Evolutionary conservation across 2,113 vertebrate genomes (phyloP).

Genomic region (Petaurus breviceps): DNA sequence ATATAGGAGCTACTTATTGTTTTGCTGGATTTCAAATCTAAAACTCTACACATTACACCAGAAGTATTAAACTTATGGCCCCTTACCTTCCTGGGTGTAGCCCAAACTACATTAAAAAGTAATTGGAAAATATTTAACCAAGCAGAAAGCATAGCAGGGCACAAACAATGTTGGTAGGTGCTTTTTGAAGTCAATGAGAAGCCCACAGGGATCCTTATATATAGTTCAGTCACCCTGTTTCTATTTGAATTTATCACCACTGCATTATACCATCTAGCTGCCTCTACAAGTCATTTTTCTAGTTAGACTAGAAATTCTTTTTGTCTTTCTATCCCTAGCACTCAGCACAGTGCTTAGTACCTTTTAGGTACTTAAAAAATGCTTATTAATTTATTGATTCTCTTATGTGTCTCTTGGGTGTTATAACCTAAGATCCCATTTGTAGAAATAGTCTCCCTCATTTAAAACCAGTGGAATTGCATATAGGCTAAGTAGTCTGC

Average conservation of each 20-base stretch:
- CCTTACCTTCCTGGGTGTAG: background rate
- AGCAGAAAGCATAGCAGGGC: background rate
- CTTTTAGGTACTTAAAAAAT: background rate
- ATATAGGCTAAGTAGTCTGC: background rate
- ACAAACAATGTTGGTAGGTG: background rate
- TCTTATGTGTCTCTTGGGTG: background rate
- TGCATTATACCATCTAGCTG: background rate
- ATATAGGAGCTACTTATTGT: background rate
- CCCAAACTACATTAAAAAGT: background rate
- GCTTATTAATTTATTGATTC: background rate
- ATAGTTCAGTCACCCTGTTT: background rate
- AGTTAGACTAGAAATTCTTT: background rate
- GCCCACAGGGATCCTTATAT: background rate
- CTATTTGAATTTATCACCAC: background rate
- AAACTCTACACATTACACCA: background rate
- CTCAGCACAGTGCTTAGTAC: background rate
- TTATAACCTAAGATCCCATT: background rate
- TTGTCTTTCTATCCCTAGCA: background rate
- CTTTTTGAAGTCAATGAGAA: background rate
- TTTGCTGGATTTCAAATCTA: background rate
- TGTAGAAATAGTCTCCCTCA: background rate
- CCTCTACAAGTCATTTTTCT: background rate
- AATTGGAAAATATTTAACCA: background rate
- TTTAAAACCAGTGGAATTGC: background rate
- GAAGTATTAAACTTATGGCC: background rate